A percentile compares a stretch with the other conserved stretches of the same genome.
Evolutionary conservation across 1,140 invertebrate species (phyloP).

Genomic region (Drosophila pachea): DNA sequence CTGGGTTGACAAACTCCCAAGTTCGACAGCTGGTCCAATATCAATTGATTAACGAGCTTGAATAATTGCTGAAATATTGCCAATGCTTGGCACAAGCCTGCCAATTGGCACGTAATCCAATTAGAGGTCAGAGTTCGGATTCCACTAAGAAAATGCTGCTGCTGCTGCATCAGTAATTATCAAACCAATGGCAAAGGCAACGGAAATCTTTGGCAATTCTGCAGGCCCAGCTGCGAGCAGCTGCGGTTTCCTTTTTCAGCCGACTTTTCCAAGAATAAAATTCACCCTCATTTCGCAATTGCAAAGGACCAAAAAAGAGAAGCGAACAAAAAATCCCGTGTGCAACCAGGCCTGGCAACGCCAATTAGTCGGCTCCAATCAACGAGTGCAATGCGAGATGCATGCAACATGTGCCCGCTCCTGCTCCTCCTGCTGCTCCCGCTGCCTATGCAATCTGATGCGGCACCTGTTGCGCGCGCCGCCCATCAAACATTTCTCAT

Average conservation of each 20-base stretch:
- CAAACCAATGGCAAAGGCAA: too few relatives aligned
- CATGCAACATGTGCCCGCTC: constrained; percentile 47
- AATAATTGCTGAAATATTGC: too few relatives aligned
- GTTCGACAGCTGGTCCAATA: neutral
- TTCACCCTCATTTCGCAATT: constrained; percentile 30
- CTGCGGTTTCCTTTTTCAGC: constrained; percentile 7
- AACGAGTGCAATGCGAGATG: constrained; percentile 17
- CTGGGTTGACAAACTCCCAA: neutral
- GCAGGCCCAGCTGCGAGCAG: too few relatives aligned
- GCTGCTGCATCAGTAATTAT: too few relatives aligned
- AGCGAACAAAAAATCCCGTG: neutral
- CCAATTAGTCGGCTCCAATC: constrained; percentile 52
- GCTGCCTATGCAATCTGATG: constrained; percentile 29
- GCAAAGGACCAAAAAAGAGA: too few relatives aligned
- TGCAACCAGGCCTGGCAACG: constrained; percentile 24
- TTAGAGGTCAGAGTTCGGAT: too few relatives aligned
- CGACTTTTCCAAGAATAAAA: constrained; percentile 45
- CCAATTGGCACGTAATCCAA: too few relatives aligned
- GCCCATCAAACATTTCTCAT: constrained; percentile 11
- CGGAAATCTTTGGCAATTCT: too few relatives aligned
- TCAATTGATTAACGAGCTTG: too few relatives aligned
- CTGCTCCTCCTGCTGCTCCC: neutral
- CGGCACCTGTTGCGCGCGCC: constrained; percentile 22
- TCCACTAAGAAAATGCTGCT: too few relatives aligned
- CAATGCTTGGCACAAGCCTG: too few relatives aligned